Conservation (phyloP, 2,113 vertebrate species). For the Picathartes gymnocephalus region DNA sequence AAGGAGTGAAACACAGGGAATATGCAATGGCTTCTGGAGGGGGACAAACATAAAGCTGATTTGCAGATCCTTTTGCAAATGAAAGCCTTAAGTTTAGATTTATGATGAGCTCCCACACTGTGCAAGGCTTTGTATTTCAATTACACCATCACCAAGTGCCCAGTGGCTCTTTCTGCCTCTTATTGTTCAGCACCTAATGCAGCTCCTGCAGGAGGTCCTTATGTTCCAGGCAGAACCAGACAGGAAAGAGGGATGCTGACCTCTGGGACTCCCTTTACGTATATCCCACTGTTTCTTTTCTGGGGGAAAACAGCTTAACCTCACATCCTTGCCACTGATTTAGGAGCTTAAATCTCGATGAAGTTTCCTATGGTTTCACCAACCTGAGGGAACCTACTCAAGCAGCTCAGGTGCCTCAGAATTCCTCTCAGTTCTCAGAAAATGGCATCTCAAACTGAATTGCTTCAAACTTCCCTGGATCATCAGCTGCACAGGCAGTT, state of each 20-base stretch:
- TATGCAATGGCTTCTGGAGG: background rate
- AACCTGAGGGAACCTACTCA: background rate
- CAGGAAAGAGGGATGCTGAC: background rate
- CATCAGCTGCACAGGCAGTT: background rate
- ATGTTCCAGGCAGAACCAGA: background rate
- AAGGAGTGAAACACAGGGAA: background rate
- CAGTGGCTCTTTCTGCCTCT: background rate
- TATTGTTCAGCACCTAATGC: background rate
- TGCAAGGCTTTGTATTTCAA: background rate
- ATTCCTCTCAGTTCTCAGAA: background rate
- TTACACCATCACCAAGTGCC: background rate
- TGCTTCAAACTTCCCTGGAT: background rate
- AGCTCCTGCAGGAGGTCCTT: background rate
- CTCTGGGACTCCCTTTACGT: background rate
- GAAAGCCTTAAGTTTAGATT: background rate
- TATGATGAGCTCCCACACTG: background rate
- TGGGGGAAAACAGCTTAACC: background rate
- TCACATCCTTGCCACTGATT: background rate
- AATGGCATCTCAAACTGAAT: background rate
- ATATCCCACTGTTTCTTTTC: background rate
- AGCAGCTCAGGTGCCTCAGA: background rate
- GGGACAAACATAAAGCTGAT: background rate
- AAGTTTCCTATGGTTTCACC: background rate
- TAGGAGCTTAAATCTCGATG: background rate
- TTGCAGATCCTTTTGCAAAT: background rate